Conservation (phyloP, 2,888 invertebrate species). For the Mallateleia sp. region DNA sequence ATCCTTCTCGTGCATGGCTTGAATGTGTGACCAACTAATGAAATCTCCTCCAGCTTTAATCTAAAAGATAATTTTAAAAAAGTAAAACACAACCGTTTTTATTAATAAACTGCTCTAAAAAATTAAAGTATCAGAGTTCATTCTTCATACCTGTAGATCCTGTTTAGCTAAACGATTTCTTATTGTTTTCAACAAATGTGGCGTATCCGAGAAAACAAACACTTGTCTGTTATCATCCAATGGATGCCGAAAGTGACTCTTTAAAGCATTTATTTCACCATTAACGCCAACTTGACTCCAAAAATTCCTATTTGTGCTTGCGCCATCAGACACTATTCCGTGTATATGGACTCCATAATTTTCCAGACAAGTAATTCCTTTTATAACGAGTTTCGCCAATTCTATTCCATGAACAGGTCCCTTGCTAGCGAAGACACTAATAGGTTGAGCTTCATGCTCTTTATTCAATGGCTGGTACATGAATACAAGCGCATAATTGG, state of each 20-base stretch:
- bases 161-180: constrained; percentile 67
- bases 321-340: constrained; percentile 76
- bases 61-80: no score
- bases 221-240: constrained; percentile 64
- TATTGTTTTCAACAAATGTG: constrained; percentile 78
- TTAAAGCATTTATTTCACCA: constrained; percentile 47
- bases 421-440: constrained; percentile 72
- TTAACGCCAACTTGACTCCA: constrained; percentile 69
- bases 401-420: constrained; percentile 55
- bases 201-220: constrained; percentile 75
- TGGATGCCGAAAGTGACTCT: constrained; percentile 70
- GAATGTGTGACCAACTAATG: constrained; percentile 52
- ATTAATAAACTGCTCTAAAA: no score
- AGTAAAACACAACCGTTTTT: no score
- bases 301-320: constrained; percentile 73
- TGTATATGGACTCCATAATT: constrained; percentile 70
- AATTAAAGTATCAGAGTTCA: no score
- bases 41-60: no score
- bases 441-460: constrained; percentile 69
- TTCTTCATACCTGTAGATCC: constrained; percentile 13
- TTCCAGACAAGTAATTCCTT: constrained; percentile 72
- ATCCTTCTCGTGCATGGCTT: constrained; percentile 48
- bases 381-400: constrained; percentile 61
- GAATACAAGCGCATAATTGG: constrained; percentile 70
- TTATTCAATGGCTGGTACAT: constrained; percentile 75